Base-by-base conservation (phyloP, 2,888 invertebrate species). In the Ennomos fuscantarius region DNA sequence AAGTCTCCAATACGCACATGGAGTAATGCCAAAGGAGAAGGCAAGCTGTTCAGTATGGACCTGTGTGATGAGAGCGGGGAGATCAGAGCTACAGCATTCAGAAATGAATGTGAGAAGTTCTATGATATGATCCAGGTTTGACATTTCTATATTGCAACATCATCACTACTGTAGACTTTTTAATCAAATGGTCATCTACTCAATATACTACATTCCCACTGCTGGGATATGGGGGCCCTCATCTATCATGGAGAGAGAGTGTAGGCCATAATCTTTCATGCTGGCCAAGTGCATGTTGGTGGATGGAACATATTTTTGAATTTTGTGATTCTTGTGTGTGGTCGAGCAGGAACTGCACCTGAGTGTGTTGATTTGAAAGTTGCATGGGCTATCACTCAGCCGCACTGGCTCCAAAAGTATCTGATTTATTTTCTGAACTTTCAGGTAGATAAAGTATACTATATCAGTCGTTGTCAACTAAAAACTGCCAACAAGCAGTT, bases 401-500 rank as follows among this genome's bases (percentile, higher is more conserved):
- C 24, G 3, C 24, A 24, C 24, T 24, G 24, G 24, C 24, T 76
- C n/a, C n/a, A 79, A 24, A 41, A 41, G 0, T 24, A 24, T 24
- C 24, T 24, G 3, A 2, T 24, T 24, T 24, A 24, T 0, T 40
- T 15, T 40, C 41, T n/a, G 15, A 24, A 45, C 46, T 51, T 56
- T 8, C 74, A 96, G 95, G 93, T 94, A 0, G 96, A 96, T 71
- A 95, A 96, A 84, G 95, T 99, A 0, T 99, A 98, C 82, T 98
- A 95, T 80, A 95, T 99, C 61, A 96, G 96, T 43, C 95, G 95
- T 62, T 97, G 96, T 63, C 92, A 93, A 43, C 85, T 99, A n/a
- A 99, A 99, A 82, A 94, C 97, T 1, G 99, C 99, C 0, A 99
- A 99, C 85, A 99, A 98, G 79, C 96, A 97, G 77, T 99, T 94